A percentile compares a stretch with the other conserved stretches of the same genome.
Conservation (phyloP, 1,140 invertebrate species). For the Drosophila kikkawai region DNA sequence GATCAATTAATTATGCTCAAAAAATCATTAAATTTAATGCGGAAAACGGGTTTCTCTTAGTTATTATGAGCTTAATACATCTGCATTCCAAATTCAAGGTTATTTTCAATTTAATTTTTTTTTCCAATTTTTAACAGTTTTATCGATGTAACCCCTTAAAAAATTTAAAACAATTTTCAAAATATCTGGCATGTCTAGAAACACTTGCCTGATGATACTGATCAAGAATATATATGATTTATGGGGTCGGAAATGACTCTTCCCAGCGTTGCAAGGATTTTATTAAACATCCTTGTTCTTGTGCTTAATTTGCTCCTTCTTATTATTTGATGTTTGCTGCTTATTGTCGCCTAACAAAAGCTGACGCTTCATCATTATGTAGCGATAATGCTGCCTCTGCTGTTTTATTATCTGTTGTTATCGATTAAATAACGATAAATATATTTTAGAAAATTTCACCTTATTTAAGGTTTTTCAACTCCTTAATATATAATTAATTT, state of each 20-base stretch:
- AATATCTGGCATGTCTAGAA: no score
- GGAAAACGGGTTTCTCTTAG: no score
- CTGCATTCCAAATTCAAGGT: not conserved
- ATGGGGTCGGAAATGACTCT: not conserved
- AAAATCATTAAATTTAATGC: not conserved
- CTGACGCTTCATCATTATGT: slow-evolving; percentile 80
- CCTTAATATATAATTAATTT: not conserved
- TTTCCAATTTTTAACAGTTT: not conserved
- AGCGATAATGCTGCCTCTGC: slow-evolving; percentile 25
- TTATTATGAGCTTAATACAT: not conserved
- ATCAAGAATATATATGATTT: not conserved
- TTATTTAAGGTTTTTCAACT: not conserved
- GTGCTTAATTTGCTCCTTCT: not conserved
- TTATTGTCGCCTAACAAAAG: slow-evolving; percentile 74
- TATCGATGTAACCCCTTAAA: no score
- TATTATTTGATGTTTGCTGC: not conserved
- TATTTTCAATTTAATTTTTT: not conserved
- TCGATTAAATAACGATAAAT: no score
- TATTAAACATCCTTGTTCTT: slow-evolving; percentile 19
- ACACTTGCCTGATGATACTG: no score
- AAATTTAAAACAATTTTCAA: no score
- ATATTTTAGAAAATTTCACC: not conserved
- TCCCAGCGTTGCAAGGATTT: not conserved
- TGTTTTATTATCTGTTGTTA: slow-evolving; percentile 62
- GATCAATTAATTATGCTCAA: not conserved